Conservation (phyloP, 2,888 invertebrate species). For the Drosophila recens region DNA sequence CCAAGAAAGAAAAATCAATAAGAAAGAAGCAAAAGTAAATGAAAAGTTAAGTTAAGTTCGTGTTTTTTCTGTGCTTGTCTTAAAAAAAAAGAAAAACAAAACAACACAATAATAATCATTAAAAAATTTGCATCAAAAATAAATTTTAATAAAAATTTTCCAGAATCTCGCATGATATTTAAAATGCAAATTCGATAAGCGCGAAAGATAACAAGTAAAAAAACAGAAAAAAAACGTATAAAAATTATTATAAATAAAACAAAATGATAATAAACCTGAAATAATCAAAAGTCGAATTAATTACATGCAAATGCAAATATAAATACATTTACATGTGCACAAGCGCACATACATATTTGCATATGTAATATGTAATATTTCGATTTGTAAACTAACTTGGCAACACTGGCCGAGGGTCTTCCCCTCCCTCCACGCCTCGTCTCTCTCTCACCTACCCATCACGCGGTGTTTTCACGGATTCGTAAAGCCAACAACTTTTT, state of each 20-base stretch:
- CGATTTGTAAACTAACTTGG: constrained; percentile 22
- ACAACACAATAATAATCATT: neutral
- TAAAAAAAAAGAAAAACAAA: neutral
- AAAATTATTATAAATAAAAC: constrained; percentile 8
- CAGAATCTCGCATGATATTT: constrained; percentile 33
- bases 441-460: neutral
- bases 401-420: constrained; percentile 9
- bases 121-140: too few species aligned
- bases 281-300: constrained; percentile 16
- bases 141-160: constrained; percentile 21
- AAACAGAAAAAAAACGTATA: neutral
- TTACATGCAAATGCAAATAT: neutral
- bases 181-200: constrained; percentile 42
- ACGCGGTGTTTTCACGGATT: constrained; percentile 26
- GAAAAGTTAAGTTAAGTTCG: constrained; percentile 6
- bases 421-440: neutral
- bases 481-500: constrained; percentile 21
- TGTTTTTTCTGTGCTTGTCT: constrained; percentile 43
- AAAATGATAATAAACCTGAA: constrained; percentile 40
- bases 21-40: constrained; percentile 7
- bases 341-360: neutral
- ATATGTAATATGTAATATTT: constrained; percentile 26
- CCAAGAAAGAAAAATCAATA: constrained; percentile 46
- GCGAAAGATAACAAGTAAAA: constrained; percentile 2
- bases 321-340: neutral